Evolutionary conservation across 1,140 invertebrate species (phyloP).

Genomic region (Apis laboriosa): DNA sequence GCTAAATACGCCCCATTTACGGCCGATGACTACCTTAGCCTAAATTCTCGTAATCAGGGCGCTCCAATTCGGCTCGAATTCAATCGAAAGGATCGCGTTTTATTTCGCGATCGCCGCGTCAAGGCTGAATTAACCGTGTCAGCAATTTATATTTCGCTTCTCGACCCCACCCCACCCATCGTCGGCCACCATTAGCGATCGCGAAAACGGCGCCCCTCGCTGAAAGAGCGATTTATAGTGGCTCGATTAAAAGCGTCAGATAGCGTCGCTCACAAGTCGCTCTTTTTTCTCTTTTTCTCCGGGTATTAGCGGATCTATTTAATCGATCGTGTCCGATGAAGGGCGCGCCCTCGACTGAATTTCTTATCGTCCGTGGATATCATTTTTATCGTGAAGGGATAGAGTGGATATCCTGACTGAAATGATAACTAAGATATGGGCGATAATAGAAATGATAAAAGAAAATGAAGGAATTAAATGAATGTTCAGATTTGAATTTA

Average conservation of each 20-base stretch:
- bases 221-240: constrained; percentile 49
- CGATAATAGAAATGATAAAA: constrained; percentile 51
- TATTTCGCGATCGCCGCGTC: neutral
- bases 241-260: constrained; percentile 48
- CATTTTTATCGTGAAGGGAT: constrained; percentile 75
- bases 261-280: constrained; percentile 28
- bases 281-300: neutral
- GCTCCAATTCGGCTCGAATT: neutral
- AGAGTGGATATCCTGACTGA: constrained; percentile 71
- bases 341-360: constrained; percentile 63
- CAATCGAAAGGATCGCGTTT: constrained; percentile 11
- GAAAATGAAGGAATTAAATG: neutral
- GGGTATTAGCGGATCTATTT: constrained; percentile 75
- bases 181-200: constrained; percentile 36
- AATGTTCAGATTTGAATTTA: no score
- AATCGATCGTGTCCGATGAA: constrained; percentile 65
- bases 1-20: neutral
- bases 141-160: constrained; percentile 47
- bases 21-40: neutral
- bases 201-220: constrained; percentile 24
- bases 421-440: constrained; percentile 70
- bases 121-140: constrained; percentile 43
- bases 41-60: neutral
- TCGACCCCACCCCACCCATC: constrained; percentile 12
- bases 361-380: constrained; percentile 76